Evolutionary conservation across 1,140 invertebrate species (phyloP), one percentile per base, ranked within the genome.

Genomic region (Cydia pomonella): DNA sequence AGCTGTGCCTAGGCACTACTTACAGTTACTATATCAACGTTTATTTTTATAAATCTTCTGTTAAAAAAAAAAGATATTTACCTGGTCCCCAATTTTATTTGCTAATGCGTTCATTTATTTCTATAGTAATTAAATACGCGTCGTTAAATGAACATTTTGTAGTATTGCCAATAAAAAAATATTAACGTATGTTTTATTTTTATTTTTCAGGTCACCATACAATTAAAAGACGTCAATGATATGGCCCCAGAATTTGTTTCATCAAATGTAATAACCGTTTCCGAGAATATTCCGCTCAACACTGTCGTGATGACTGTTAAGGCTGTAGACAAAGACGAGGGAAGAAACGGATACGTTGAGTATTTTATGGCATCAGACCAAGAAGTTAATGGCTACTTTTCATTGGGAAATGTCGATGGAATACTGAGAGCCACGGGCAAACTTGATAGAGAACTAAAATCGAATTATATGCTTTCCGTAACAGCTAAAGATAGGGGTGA

Each of bases 171-270:
- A 44, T 10, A 38, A 25, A 44, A 9, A 12, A 38, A 9, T 38
- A 38, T 10, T 38, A 38, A 38, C 33, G 33, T 41, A 47, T 50
- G 1, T 7, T 38, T 25, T 75, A 9, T 80, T 74, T 74, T 53
- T 69, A 78, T 80, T 82, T 92, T 93, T 44, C 93, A 98, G 97
- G 97, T 99, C 47, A 97, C 95, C 23, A 96, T 99, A 77, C 95
- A 96, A 73, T 92, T 99, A 53, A 95, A 97, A 87, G 98, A 99
- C 92, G 96, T 99, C 21, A 99, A 99, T 93, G 98, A 99, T 90
- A 96, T 98, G 94, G 95, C 97, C 13, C 98, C 99, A 0, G 95
- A 97, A 85, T 99, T 99, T 92, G 95, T 98, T 79, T 96, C 97
- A 7, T 94, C 96, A 0, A 97, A 97, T 81, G 95, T 95, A 82